Conservation (phyloP, 1,140 invertebrate species). For the Cydia fagiglandana region DNA sequence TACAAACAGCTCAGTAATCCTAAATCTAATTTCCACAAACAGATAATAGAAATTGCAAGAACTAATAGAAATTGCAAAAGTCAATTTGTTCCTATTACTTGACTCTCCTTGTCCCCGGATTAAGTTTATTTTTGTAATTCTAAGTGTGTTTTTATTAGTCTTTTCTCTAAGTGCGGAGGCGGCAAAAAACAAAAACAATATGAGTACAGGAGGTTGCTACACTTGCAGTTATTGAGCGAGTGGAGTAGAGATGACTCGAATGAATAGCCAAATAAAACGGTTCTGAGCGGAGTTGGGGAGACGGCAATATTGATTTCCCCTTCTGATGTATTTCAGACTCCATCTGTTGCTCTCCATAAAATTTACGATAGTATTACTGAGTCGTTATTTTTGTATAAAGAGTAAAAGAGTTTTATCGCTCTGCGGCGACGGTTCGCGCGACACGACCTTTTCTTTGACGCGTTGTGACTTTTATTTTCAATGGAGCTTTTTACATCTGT, state of each 20-base stretch:
- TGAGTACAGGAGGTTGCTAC: background rate
- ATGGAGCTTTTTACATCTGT: slow-evolving; percentile 37
- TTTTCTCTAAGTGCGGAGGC: no score
- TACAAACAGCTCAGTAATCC: no score
- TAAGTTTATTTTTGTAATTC: no score
- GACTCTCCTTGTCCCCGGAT: no score
- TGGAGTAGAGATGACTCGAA: slow-evolving; percentile 40
- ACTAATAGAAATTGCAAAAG: no score
- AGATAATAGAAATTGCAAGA: no score
- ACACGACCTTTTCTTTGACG: slow-evolving; percentile 53
- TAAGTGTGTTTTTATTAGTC: no score
- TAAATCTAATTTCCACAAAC: no score
- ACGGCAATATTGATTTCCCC: slow-evolving; percentile 73
- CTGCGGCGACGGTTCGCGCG: slow-evolving; percentile 45
- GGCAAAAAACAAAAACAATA: background rate
- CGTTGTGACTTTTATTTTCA: slow-evolving; percentile 43
- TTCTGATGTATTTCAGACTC: slow-evolving; percentile 68
- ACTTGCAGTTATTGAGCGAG: slow-evolving; percentile 37
- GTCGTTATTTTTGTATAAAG: slow-evolving; percentile 75
- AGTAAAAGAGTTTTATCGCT: slow-evolving; percentile 72
- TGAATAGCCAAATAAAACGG: slow-evolving; percentile 35
- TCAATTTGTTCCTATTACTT: no score
- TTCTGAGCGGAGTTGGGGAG: slow-evolving; percentile 59
- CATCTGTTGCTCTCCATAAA: slow-evolving; percentile 77
- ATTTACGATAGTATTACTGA: slow-evolving; percentile 73